Percentiles rank a stretch among this genome's conserved stretches.
Evolutionary conservation across 1,140 invertebrate genomes (phyloP).

Genomic region (Megalopta genalis): DNA sequence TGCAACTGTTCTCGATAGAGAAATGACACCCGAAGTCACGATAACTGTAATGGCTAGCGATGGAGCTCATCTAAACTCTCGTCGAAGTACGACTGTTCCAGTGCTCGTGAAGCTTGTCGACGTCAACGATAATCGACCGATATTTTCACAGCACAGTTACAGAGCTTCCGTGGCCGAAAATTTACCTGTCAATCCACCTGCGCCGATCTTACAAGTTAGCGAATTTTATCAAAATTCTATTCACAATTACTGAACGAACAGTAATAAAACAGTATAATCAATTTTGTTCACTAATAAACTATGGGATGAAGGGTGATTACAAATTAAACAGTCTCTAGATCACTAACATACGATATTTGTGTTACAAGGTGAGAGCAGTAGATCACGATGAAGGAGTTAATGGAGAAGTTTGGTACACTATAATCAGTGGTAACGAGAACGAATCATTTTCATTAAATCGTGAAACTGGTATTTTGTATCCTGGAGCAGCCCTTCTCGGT

Average conservation of each 20-base stretch:
- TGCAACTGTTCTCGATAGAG: slow-evolving; percentile 89
- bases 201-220: slow-evolving; percentile 87
- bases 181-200: slow-evolving; percentile 87
- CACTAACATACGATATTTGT: background rate
- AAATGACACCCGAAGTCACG: slow-evolving; percentile 85
- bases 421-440: slow-evolving; percentile 86
- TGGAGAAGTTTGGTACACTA: slow-evolving; percentile 87
- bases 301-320: too few relatives aligned
- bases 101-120: slow-evolving; percentile 90
- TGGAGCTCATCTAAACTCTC: slow-evolving; percentile 85
- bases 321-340: background rate
- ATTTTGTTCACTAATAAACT: too few relatives aligned
- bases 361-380: slow-evolving; percentile 82
- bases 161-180: slow-evolving; percentile 91
- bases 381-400: slow-evolving; percentile 90
- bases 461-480: slow-evolving; percentile 88
- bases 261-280: too few relatives aligned
- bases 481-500: slow-evolving; percentile 85
- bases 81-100: slow-evolving; percentile 86
- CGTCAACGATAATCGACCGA: slow-evolving; percentile 91
- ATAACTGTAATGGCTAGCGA: slow-evolving; percentile 91
- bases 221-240: slow-evolving; percentile 4
- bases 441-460: slow-evolving; percentile 87
- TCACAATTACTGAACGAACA: too few relatives aligned
- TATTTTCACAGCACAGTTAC: slow-evolving; percentile 88